Evolutionary conservation across 2,797 vertebrate species (phyloP).

Genomic region (Sciaenops ocellatus): DNA sequence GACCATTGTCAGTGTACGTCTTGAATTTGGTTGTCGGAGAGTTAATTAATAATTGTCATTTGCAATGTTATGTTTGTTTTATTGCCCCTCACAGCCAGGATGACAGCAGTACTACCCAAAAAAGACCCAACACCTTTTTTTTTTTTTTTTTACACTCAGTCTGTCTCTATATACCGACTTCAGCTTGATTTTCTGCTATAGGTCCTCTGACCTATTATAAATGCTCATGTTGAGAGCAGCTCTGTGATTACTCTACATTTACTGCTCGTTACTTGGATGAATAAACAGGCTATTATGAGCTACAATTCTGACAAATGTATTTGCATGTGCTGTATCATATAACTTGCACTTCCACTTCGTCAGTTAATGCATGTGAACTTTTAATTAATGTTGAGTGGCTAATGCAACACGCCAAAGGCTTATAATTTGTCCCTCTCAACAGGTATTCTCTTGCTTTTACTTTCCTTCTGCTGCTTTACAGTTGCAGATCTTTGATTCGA

Average conservation of each 20-base stretch:
- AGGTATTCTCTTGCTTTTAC: not conserved
- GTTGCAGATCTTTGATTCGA: not conserved
- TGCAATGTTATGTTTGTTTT: not conserved
- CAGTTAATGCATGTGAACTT: constrained; percentile 12
- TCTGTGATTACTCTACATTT: constrained; percentile 29
- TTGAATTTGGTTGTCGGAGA: constrained; percentile 16
- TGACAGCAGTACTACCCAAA: constrained; percentile 1
- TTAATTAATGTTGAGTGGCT: constrained; percentile 23
- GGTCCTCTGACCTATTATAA: constrained; percentile 1
- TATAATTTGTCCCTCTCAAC: not conserved
- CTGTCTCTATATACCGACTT: not conserved
- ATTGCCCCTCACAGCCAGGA: not conserved
- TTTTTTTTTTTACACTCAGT: not conserved
- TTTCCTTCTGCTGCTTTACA: not conserved
- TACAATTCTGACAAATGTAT: constrained; percentile 21
- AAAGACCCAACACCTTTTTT: not conserved
- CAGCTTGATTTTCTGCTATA: constrained; percentile 4
- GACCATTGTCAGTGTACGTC: constrained; percentile 5
- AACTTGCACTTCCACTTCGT: not conserved
- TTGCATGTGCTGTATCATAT: constrained; percentile 1
- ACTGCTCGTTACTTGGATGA: constrained; percentile 19
- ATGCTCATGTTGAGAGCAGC: constrained; percentile 4
- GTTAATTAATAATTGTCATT: constrained; percentile 24
- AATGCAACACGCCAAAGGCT: not conserved
- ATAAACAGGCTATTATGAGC: constrained; percentile 15